Evolutionary conservation across 2,113 vertebrate genomes (phyloP), one percentile per base, ranked within the genome.

Genomic region (Xiphorhynchus elegans): DNA sequence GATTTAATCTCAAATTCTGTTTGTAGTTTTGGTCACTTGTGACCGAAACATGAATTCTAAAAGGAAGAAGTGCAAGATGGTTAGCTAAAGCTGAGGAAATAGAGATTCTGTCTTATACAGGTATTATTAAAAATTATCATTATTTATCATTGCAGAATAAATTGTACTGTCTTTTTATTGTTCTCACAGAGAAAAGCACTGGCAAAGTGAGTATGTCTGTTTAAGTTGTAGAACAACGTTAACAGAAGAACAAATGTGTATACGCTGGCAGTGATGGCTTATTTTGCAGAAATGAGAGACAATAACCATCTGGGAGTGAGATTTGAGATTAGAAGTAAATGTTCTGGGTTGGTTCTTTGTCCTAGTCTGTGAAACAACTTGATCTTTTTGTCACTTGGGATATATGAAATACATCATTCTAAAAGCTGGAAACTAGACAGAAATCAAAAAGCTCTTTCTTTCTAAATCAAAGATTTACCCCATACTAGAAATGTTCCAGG

Each of bases 171-270:
- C 13, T 90, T 77, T 76, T 85, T 11, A 3, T 79, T 78, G n/a
- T 59, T 3, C 12, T 47, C 35, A 33, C 66, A 53, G 23, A 37
- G 20, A 75, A 93, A 75, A 56, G 40, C 35, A 60, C 53, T 83
- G 53, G 6, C 58, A 83, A 39, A 64, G 17, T 0, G 1, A 84
- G 29, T 73, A 86, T 25, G n/a, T 82, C 66, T 86, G 33, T 82
- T 93, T 92, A 69, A 92, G 46, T 19, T 83, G 49, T 53, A 77
- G 72, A 83, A 74, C 67, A 66, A 39, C 58, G 42, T 66, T 69
- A 95, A 29, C 49, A 69, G 78, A 80, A 88, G 47, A 90, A 76
- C 63, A 90, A 94, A 86, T 69, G 37, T 86, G 42, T 88, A 19
- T 88, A 46, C 73, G 20, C 59, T 90, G 31, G 26, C 75, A 93